phyloP scores from a whole-genome alignment of 2,113 vertebrate genomes.

The Sturnus vulgaris region DNA sequence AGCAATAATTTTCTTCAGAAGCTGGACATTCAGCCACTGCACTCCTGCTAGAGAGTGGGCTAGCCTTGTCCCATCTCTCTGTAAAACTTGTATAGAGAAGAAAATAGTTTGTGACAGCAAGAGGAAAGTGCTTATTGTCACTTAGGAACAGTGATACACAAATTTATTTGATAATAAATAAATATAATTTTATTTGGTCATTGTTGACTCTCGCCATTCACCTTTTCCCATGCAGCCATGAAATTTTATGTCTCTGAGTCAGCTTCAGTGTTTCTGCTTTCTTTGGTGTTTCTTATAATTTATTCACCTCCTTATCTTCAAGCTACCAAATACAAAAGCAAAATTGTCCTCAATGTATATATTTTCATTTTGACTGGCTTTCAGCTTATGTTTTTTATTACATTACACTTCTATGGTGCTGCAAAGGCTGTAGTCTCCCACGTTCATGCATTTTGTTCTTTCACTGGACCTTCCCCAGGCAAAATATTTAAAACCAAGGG shows the following conservation, averaged over 20 bases:
- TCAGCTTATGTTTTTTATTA: background rate
- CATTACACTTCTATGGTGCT: background rate
- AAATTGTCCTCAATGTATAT: background rate
- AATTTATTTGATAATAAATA: background rate
- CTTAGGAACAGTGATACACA: background rate
- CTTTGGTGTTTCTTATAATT: background rate
- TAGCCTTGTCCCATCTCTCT: background rate
- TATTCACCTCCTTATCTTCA: background rate
- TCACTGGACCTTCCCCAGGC: background rate
- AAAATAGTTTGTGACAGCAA: background rate
- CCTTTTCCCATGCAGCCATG: background rate
- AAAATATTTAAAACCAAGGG: background rate
- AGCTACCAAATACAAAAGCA: background rate
- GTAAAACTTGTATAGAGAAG: background rate
- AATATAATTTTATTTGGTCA: background rate
- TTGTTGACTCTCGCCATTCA: background rate
- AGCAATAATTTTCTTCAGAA: background rate
- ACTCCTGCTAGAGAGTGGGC: background rate
- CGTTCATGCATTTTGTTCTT: background rate
- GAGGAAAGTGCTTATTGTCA: background rate
- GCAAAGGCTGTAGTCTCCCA: background rate
- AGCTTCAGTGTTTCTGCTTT: background rate
- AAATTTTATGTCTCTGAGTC: background rate
- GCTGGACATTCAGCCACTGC: background rate
- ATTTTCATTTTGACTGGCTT: background rate